Base-by-base conservation (phyloP, 2,113 vertebrate species). In the Muntiacus muntjak region DNA sequence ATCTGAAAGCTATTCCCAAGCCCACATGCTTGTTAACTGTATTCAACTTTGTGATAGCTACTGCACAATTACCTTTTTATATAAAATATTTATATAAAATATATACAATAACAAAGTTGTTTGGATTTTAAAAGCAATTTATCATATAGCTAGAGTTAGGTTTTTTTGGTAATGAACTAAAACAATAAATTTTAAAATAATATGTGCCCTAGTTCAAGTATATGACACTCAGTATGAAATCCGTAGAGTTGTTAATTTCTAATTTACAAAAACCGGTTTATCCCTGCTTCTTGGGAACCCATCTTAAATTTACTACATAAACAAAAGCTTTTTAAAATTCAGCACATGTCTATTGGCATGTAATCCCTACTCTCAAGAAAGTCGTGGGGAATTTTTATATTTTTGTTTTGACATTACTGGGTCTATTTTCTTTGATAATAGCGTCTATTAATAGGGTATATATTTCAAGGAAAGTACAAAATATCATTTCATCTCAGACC, bases 111-210 rank as follows among this genome's bases (percentile, higher is more conserved):
- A 55, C 23, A 89, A 88, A 81, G n/a, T 82, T 90, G 15, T 76
- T 91, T 96, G 47, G 47, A 74, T 89, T 95, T 94, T 96, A 67
- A 92, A 89, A 94, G 82, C 89, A 54, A 76, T 54, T 89, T 89
- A 60, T 16, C 67, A 25, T 55, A 26, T 87, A 74, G n/a, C 6
- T 83, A 7, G 26, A 91, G 43, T 62, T 76, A 25, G 16, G 14
- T 23, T 92, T 57, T 93, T 96, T 94, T 97, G 54, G n/a, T 86
- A 95, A 83, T 85, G 25, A 93, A 91, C 33, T 64, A n/a, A 88
- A 86, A 87, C 84, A 92, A 54, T 87, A 62, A 88, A 25, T 90
- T 93, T 96, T 89, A 91, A 96, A 74, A 40, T 36, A 97, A 82
- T 82, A 74, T 64, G 8, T 93, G 28, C 7, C 12, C 8, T 74